These are phyloP conservation scores for Clarias gariepinus DNA, from an alignment of 2,113 vertebrate genomes.

Conservation along the genomic window DNA sequence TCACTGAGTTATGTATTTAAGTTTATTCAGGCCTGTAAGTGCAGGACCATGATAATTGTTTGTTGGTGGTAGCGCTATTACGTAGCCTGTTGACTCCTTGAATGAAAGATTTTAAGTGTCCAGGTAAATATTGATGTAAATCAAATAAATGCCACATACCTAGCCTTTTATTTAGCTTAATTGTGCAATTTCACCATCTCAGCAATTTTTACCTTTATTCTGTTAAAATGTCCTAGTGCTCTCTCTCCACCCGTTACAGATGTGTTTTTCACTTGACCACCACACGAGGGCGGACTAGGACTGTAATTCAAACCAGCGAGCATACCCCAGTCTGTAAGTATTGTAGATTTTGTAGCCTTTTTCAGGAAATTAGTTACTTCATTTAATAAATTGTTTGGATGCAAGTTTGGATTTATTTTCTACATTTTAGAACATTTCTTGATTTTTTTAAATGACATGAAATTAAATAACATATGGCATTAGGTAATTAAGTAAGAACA, in stretches of 20 bases:
- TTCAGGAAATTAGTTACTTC: not conserved
- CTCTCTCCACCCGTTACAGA: not conserved
- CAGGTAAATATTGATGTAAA: not conserved
- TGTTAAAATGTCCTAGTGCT: not conserved
- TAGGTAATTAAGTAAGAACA: too few species aligned
- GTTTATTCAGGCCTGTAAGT: not conserved
- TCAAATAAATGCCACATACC: not conserved
- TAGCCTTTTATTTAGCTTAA: not conserved
- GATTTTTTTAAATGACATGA: too few species aligned
- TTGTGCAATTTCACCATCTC: not conserved
- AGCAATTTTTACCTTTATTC: not conserved
- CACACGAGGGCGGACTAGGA: conserved; percentile 23
- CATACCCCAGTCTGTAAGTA: not conserved
- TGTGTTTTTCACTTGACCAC: not conserved
- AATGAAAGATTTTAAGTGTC: not conserved
- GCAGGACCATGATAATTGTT: not conserved
- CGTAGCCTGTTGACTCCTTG: not conserved
- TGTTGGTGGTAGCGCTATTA: not conserved
- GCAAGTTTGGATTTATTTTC: too few species aligned
- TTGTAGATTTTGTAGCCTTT: not conserved
- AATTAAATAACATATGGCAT: too few species aligned
- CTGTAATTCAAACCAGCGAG: not conserved
- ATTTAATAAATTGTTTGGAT: not conserved
- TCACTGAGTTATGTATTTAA: not conserved
- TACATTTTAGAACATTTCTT: too few species aligned